Base-by-base conservation (phyloP, 1,140 invertebrate genomes). In the Plodia interpunctella region DNA sequence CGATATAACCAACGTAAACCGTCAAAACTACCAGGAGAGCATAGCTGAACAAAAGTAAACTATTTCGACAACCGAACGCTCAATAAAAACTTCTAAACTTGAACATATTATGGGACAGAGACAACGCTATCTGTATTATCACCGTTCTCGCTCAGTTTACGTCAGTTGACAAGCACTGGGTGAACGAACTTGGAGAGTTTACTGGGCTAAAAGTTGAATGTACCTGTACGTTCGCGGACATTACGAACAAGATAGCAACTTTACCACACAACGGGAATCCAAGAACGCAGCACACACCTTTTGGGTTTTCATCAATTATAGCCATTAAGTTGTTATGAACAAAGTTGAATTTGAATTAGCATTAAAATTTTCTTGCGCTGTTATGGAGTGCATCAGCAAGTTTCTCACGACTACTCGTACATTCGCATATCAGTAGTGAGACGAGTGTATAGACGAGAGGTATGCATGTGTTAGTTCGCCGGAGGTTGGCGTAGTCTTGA, bases 161-260 rank as follows among this genome's bases (percentile, higher is more conserved):
- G 84, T 87, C 80, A 89, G 83, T 89, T 89, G 84, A 89, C 86
- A 89, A 89, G 86, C 78, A 89, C 62, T 89, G 87, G 87, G 87
- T 89, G 87, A 89, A 87, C 76, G 87, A 89, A 87, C 87, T 85
- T 78, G 66, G 79, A 72, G 86, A 89, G 87, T 89, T 89, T 89
- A 89, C 87, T 89, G 82, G 87, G 87, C 87, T 89, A 89, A 89
- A 89, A 89, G 87, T 89, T 89, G 84, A 89, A 89, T 80, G 87
- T 89, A 89, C 84, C 83, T 80, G n/a, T n/a, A 80, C 83, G 84
- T 87, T 87, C 87, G 87, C 87, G 84, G 87, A 89, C 84, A 87
- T 89, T 84, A 87, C 84, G 80, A 87, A 89, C 86, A 87, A 89
- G 84, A 89, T 89, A 89, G 87, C 83, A 87, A 89, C 87, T 89